Evolutionary conservation across 2,797 vertebrate genomes (phyloP), one percentile per base, ranked within the genome.

Genomic region (Thamnophis elegans): DNA sequence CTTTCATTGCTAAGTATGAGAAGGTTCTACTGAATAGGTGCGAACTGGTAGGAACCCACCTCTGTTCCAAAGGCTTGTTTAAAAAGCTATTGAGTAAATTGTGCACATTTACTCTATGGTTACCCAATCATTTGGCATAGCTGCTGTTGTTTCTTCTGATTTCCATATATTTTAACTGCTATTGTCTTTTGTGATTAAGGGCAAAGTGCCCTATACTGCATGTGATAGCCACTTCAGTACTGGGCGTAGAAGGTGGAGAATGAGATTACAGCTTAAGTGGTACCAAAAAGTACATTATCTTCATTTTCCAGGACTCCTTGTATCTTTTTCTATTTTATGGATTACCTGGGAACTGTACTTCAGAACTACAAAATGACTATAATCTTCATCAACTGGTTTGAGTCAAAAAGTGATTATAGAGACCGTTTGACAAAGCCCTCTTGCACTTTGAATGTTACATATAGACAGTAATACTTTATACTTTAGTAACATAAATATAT

Each of bases 371-470:
- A 86, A 86, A 82, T 90, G n/a, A 92, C 47, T 85, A 28, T 90
- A 92, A 90, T 88, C 28, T 62, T 54, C 32, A 88, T 85, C 36
- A 36, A 88, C 92, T 89, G 73, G 89, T 86, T 87, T 94, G 60
- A 91, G 85, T 93, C 65, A 90, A 86, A 62, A 91, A 93, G 88
- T 94, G 51, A 26, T 25, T 90, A 93, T 47, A 90, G 14, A 95
- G 54, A 16, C 10, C 11, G 32, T 59, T 58, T 36, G 51, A 12
- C 91, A 11, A 89, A 89, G 89, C 36, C 0, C 8, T 89, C 25
- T 87, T 68, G 47, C 56, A 90, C 85, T 68, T 59, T 93, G 89
- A 78, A 93, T 42, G 90, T 87, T 92, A 90, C 47, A 92, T 59
- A 85, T 68, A 89, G 90, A 28, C 91, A 93, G 87, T 59, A 32